These are phyloP conservation scores for Mus spicilegus DNA, from an alignment of 2,113 vertebrate genomes.

Conservation along the genomic window DNA sequence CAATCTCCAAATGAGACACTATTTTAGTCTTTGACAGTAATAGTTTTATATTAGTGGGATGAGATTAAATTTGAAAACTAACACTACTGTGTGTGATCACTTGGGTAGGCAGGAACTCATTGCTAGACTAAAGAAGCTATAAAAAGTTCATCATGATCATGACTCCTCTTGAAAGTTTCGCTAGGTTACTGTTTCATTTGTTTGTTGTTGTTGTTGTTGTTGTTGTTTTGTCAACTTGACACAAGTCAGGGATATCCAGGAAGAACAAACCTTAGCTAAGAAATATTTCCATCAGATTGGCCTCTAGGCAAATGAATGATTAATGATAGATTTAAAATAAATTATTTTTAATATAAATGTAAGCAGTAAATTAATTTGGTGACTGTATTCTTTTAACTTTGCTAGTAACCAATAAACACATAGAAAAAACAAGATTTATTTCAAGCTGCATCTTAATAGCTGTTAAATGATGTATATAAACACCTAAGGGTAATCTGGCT, in stretches of 20 bases:
- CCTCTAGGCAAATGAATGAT: neutral
- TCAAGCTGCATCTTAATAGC: too few relatives aligned
- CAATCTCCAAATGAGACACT: neutral
- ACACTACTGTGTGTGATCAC: neutral
- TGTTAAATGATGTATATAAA: too few relatives aligned
- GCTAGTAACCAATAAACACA: too few relatives aligned
- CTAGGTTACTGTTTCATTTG: neutral
- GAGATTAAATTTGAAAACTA: neutral
- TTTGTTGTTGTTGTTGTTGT: neutral
- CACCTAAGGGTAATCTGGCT: too few relatives aligned
- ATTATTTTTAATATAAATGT: too few relatives aligned
- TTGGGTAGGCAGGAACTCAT: neutral
- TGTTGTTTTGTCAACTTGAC: too few relatives aligned
- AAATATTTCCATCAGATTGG: neutral
- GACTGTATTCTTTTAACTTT: too few relatives aligned
- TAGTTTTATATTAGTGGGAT: neutral
- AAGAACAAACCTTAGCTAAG: neutral
- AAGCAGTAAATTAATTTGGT: too few relatives aligned
- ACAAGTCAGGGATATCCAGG: neutral
- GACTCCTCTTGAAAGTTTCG: neutral
- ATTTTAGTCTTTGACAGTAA: neutral
- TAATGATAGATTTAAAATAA: neutral
- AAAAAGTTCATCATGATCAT: neutral
- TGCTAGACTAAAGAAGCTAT: neutral
- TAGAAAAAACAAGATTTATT: too few relatives aligned